Percentiles rank a stretch among this genome's conserved stretches.
Evolutionary conservation across 2,113 vertebrate species (phyloP).

Genomic region (Rhea americana): DNA sequence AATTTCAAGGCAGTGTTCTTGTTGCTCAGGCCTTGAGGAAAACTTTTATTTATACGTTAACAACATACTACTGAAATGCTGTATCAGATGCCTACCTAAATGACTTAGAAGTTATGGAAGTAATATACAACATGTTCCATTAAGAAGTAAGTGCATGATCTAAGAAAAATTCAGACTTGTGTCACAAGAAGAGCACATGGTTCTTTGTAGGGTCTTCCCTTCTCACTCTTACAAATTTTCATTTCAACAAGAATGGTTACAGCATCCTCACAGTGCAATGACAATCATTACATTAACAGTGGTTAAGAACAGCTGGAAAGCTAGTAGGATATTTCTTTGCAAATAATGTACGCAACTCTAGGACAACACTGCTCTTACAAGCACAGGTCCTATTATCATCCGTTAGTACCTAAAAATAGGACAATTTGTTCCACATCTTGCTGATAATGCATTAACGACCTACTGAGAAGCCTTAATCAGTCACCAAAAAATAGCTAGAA

Average conservation of each 20-base stretch:
- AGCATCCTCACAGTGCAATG: neutral
- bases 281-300: neutral
- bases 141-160: neutral
- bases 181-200: neutral
- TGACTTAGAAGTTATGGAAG: neutral
- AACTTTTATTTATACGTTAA: neutral
- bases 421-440: neutral
- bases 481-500: neutral
- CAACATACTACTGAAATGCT: neutral
- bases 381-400: neutral
- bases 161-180: neutral
- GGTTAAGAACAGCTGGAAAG: neutral
- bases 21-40: neutral
- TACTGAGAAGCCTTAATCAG: neutral
- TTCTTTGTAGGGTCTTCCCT: too few relatives aligned
- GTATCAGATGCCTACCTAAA: neutral
- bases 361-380: neutral
- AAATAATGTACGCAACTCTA: neutral
- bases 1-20: neutral
- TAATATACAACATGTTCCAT: rapidly evolving
- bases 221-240: too few relatives aligned
- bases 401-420: neutral
- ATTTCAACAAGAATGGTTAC: neutral
- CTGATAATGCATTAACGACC: neutral
- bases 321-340: neutral